phyloP scores from a whole-genome alignment of 2,113 vertebrate genomes.

The Strigops habroptila region DNA sequence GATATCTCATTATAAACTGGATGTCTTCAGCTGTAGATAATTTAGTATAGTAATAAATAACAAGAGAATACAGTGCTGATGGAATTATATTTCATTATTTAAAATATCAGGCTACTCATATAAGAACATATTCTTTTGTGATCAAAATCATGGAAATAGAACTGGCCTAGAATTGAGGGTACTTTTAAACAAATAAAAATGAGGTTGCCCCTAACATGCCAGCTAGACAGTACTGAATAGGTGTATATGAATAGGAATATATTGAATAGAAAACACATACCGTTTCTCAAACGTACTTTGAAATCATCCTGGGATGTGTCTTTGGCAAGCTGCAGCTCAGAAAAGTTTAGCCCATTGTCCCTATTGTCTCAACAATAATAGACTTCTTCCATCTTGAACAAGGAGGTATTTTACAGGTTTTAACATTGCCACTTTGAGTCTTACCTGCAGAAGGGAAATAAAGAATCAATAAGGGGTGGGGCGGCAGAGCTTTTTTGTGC shows the following conservation, averaged over 20 bases:
- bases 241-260: not conserved
- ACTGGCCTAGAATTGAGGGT: not conserved
- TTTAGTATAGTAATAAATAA: constrained; percentile 70
- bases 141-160: not conserved
- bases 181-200: not conserved
- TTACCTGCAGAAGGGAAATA: not conserved
- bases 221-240: not conserved
- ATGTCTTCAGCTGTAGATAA: constrained; percentile 44
- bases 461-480: not conserved
- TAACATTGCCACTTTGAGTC: not conserved
- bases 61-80: constrained; percentile 17
- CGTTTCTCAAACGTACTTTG: not conserved
- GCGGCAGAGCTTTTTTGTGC: rapidly evolving
- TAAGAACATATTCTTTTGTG: not conserved
- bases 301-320: not conserved
- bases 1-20: constrained; percentile 57
- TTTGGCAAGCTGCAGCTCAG: not conserved
- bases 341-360: not conserved
- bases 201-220: not conserved
- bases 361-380: not conserved
- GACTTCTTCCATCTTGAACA: not conserved
- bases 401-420: not conserved
- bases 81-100: constrained; percentile 48
- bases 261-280: not conserved
- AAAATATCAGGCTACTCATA: constrained; percentile 21